Conservation (phyloP, 1,140 invertebrate genomes). For the Drosophila kepulauana region DNA sequence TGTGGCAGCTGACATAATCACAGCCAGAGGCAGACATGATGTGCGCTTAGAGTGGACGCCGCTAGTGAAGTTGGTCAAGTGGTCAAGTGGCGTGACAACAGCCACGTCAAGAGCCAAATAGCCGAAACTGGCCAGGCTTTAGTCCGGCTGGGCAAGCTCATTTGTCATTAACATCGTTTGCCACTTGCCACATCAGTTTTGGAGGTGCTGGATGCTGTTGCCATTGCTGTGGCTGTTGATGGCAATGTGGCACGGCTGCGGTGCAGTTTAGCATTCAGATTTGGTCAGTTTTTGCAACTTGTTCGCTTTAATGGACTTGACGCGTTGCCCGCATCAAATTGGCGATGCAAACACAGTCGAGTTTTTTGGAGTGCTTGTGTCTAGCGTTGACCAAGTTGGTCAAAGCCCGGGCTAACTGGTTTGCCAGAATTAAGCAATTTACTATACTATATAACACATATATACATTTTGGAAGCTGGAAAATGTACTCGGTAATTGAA, state of each 20-base stretch:
- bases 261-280: slow-evolving; percentile 56
- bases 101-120: slow-evolving; percentile 34
- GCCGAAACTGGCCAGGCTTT: slow-evolving; percentile 20
- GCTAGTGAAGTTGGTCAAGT: slow-evolving; percentile 37
- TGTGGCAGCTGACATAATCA: slow-evolving; percentile 8
- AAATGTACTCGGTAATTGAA: slow-evolving; percentile 49
- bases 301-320: slow-evolving; percentile 52
- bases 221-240: not conserved
- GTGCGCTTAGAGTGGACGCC: slow-evolving; percentile 26
- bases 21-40: slow-evolving; percentile 17
- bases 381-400: slow-evolving; percentile 27
- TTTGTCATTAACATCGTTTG: slow-evolving; percentile 60
- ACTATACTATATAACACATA: slow-evolving; percentile 6
- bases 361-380: slow-evolving; percentile 30
- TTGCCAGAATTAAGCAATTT: slow-evolving; percentile 56
- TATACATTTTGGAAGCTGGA: slow-evolving; percentile 37
- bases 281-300: slow-evolving; percentile 63
- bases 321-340: slow-evolving; percentile 31
- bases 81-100: slow-evolving; percentile 46
- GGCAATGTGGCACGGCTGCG: slow-evolving; percentile 10
- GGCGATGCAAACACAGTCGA: slow-evolving; percentile 8
- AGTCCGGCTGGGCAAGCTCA: slow-evolving; percentile 16
- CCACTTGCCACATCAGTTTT: slow-evolving; percentile 43
- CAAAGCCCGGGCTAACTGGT: slow-evolving; percentile 40
- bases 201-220: slow-evolving; percentile 5